Conservation (phyloP, 2,888 invertebrate species). For the Griposia aprilina region DNA sequence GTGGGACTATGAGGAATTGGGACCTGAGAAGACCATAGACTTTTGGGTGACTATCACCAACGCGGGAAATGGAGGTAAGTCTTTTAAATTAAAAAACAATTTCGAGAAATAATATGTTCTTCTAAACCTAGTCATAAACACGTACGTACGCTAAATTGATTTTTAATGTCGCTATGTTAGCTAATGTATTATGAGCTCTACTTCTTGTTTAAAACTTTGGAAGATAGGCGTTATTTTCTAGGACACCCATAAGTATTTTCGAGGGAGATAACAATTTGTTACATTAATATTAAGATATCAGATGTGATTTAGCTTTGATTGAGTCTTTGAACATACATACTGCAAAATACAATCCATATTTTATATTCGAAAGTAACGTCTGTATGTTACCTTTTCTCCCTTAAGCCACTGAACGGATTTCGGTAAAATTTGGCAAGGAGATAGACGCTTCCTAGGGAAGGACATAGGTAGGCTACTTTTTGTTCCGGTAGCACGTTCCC, state of each 20-base stretch:
- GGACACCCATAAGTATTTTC: conserved; percentile 20
- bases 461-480: too few species aligned
- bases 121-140: background rate
- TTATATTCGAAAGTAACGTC: too few species aligned
- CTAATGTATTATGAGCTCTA: background rate
- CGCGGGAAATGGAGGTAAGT: conserved; percentile 96
- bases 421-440: too few species aligned
- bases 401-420: too few species aligned
- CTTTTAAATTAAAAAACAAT: background rate
- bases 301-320: background rate
- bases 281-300: background rate
- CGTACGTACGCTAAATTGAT: background rate
- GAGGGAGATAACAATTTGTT: background rate
- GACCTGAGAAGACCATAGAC: conserved; percentile 98
- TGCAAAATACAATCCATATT: conserved; percentile 5
- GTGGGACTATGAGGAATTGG: conserved; percentile 98
- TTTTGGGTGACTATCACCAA: conserved; percentile 99
- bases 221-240: conserved; percentile 15
- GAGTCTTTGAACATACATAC: background rate
- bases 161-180: conserved; percentile 14
- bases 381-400: too few species aligned
- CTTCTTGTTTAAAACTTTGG: background rate
- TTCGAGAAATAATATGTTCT: background rate
- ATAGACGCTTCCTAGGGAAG: too few species aligned
- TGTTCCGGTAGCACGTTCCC: too few species aligned